phyloP scores from a whole-genome alignment of 2,797 vertebrate genomes.

The Rhadinocentrus ornatus region DNA sequence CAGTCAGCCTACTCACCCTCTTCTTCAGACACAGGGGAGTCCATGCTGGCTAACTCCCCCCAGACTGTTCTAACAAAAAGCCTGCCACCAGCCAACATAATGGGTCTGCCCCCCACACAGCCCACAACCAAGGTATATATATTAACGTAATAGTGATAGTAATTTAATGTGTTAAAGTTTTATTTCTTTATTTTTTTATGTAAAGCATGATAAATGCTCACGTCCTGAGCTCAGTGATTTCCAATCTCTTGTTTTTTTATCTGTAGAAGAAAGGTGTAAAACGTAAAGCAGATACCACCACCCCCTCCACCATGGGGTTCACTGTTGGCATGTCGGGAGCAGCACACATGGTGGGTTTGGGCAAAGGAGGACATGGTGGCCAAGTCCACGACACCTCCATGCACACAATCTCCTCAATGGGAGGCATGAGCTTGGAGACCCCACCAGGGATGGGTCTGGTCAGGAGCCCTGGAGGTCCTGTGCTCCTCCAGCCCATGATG shows the following conservation, averaged over 20 bases:
- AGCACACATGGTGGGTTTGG: constrained; percentile 84
- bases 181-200: background rate
- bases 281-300: constrained; percentile 95
- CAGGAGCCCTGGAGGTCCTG: constrained; percentile 73
- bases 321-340: constrained; percentile 64
- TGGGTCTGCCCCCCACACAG: constrained; percentile 81
- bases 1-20: constrained; percentile 88
- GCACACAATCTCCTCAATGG: constrained; percentile 86
- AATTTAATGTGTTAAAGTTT: no score
- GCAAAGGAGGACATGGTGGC: constrained; percentile 82
- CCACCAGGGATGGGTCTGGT: constrained; percentile 80
- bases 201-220: background rate
- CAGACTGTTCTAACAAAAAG: constrained; percentile 87
- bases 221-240: background rate
- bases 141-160: background rate
- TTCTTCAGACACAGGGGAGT: constrained; percentile 89
- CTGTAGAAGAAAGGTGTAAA: constrained; percentile 93
- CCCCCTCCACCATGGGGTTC: constrained; percentile 90
- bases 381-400: constrained; percentile 82
- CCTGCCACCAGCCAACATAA: constrained; percentile 76
- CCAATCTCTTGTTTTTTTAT: background rate
- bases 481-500: constrained; percentile 82
- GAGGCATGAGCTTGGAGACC: constrained; percentile 72
- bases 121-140: constrained; percentile 87
- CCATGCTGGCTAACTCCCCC: constrained; percentile 84